Conservation (phyloP, 1,140 invertebrate genomes). For the Drosophila jambulina region DNA sequence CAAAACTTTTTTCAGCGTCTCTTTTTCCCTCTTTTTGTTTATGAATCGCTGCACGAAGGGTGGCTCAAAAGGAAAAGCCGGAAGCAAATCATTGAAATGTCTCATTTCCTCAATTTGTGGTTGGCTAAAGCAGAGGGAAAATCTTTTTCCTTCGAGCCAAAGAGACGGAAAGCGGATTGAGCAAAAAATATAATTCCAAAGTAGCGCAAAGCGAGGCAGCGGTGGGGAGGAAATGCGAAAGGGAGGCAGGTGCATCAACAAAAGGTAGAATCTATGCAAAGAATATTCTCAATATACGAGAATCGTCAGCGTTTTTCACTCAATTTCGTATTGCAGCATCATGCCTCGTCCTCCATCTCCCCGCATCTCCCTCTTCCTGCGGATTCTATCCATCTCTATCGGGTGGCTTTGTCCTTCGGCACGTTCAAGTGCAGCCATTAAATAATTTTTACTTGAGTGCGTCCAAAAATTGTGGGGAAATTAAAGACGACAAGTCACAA, state of each 20-base stretch:
- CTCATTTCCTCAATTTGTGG: slow-evolving; percentile 77
- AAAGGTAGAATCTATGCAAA: slow-evolving; percentile 38
- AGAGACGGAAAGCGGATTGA: slow-evolving; percentile 42
- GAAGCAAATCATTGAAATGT: slow-evolving; percentile 80
- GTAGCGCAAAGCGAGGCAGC: background rate
- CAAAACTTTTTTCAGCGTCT: slow-evolving; percentile 45
- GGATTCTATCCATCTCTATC: slow-evolving; percentile 27
- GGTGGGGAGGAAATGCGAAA: background rate
- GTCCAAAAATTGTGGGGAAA: slow-evolving; percentile 62
- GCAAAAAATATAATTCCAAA: slow-evolving; percentile 40
- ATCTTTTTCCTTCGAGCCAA: slow-evolving; percentile 31
- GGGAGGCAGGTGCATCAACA: slow-evolving; percentile 43
- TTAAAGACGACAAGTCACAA: slow-evolving; percentile 72
- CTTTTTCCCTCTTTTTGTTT: slow-evolving; percentile 27
- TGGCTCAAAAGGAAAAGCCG: slow-evolving; percentile 45
- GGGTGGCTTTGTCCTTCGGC: slow-evolving; percentile 40
- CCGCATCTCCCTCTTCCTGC: background rate
- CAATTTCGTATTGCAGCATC: slow-evolving; percentile 36
- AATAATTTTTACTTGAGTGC: slow-evolving; percentile 73
- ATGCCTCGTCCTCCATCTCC: background rate
- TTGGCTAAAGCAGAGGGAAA: slow-evolving; percentile 26
- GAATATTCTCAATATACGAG: slow-evolving; percentile 35
- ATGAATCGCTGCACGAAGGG: slow-evolving; percentile 17
- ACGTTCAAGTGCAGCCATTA: slow-evolving; percentile 80
- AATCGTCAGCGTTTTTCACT: slow-evolving; percentile 39